A percentile compares a stretch with the other conserved stretches of the same genome.
These are phyloP conservation scores for Dromius quadrimaculatus DNA, from an alignment of 2,888 invertebrate genomes.

Conservation along the genomic window DNA sequence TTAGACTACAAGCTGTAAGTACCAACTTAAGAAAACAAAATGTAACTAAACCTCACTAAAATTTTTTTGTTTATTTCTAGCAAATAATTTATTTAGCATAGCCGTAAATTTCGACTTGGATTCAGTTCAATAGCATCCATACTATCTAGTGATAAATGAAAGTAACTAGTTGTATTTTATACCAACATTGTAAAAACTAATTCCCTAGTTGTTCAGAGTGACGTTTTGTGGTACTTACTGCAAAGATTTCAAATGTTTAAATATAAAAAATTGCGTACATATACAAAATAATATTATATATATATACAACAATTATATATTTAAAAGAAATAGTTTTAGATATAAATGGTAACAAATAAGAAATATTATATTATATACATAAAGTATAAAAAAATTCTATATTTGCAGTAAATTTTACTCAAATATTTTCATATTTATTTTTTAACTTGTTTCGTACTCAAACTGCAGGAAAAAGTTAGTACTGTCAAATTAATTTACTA, in stretches of 20 bases:
- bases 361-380: slow-evolving; percentile 24
- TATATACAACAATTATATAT: slow-evolving; percentile 16
- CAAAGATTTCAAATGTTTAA: slow-evolving; percentile 14
- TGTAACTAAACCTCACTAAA: background rate
- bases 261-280: slow-evolving; percentile 10
- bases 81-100: slow-evolving; percentile 35
- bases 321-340: slow-evolving; percentile 25
- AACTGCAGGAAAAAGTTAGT: too few species aligned
- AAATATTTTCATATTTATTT: too few species aligned
- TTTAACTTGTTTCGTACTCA: too few species aligned
- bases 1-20: slow-evolving; percentile 60
- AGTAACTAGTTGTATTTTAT: slow-evolving; percentile 47
- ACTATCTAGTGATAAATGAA: slow-evolving; percentile 41
- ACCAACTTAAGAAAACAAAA: background rate
- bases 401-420: background rate
- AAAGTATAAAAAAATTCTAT: slow-evolving; percentile 5
- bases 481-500: too few species aligned
- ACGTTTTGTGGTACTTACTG: slow-evolving; percentile 19
- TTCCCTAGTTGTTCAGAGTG: slow-evolving; percentile 20
- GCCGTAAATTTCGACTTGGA: slow-evolving; percentile 22
- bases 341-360: slow-evolving; percentile 25
- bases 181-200: slow-evolving; percentile 45
- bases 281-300: slow-evolving; percentile 18
- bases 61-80: slow-evolving; percentile 32
- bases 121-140: slow-evolving; percentile 25